These are phyloP conservation scores for Endomychus coccineus DNA, from an alignment of 2,888 invertebrate species.

Conservation along the genomic window DNA sequence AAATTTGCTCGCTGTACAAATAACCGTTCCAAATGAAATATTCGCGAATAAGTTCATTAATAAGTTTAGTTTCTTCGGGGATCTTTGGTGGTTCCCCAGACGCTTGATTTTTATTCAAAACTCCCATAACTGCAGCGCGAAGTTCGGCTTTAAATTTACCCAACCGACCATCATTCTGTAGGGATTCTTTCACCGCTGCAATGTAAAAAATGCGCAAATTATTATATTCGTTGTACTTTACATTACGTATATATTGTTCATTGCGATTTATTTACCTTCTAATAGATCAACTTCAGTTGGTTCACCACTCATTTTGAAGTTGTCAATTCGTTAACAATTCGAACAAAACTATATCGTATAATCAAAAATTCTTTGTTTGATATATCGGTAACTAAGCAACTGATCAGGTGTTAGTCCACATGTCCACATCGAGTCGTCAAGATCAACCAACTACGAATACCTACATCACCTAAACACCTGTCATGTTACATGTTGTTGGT, in stretches of 20 bases:
- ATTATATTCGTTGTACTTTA: slow-evolving; percentile 2
- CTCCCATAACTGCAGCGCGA: slow-evolving; percentile 40
- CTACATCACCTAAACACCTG: no score
- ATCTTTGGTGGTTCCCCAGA: slow-evolving; percentile 32
- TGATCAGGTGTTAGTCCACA: no score
- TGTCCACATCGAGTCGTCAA: no score
- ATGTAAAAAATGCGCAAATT: slow-evolving; percentile 16
- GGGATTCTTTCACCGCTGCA: slow-evolving; percentile 41
- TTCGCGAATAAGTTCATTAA: slow-evolving; percentile 61
- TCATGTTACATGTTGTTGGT: no score
- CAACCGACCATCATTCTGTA: slow-evolving; percentile 39
- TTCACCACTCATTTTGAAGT: slow-evolving; percentile 35
- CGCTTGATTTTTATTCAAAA: slow-evolving; percentile 35
- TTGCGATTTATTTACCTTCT: slow-evolving; percentile 30
- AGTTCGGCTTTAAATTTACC: slow-evolving; percentile 41
- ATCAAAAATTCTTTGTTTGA: no score
- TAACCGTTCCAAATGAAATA: slow-evolving; percentile 67
- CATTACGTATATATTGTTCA: neutral
- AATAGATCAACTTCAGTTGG: slow-evolving; percentile 36
- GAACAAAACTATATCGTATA: no score
- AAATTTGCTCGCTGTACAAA: slow-evolving; percentile 49
- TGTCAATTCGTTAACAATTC: no score
- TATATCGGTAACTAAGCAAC: no score
- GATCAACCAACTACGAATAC: no score
- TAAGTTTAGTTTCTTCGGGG: slow-evolving; percentile 44